Conservation (phyloP, 2,888 invertebrate species). For the Zeuzera pyrina region DNA sequence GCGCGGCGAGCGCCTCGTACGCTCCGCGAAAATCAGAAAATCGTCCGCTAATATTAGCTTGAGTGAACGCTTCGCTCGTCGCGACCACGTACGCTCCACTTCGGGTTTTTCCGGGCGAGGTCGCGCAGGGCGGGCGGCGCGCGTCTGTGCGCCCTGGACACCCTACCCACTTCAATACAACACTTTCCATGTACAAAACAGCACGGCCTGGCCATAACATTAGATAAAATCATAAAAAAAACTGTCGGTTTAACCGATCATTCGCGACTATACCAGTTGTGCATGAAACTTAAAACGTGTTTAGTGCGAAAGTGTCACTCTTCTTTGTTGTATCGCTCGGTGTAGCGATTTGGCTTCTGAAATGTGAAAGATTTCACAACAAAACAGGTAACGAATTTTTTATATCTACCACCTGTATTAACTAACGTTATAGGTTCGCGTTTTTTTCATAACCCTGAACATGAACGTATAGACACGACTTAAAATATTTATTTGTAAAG, state of each 20-base stretch:
- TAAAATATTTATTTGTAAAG: too few relatives aligned
- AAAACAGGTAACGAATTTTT: constrained; percentile 14
- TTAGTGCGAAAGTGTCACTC: too few relatives aligned
- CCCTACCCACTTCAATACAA: constrained; percentile 7
- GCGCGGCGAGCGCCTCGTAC: constrained; percentile 25
- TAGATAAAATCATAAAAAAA: not conserved
- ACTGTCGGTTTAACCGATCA: too few relatives aligned
- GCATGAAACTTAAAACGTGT: too few relatives aligned
- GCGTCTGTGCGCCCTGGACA: constrained; percentile 36
- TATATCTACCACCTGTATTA: not conserved
- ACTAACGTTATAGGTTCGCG: not conserved
- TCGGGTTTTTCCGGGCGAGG: constrained; percentile 39
- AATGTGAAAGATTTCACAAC: constrained; percentile 15
- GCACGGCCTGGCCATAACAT: constrained; percentile 27
- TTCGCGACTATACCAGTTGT: too few relatives aligned
- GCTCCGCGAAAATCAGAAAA: constrained; percentile 32
- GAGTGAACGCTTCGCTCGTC: constrained; percentile 27
- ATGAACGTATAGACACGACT: too few relatives aligned
- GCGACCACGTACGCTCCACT: constrained; percentile 18
- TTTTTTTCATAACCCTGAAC: too few relatives aligned
- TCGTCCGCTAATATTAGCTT: constrained; percentile 42
- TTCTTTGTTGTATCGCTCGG: not conserved
- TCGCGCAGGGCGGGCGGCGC: constrained; percentile 64
- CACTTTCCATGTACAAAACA: constrained; percentile 23
- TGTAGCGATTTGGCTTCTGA: constrained; percentile 5